A percentile compares a stretch with the other conserved stretches of the same genome.
These are phyloP conservation scores for Brachionus manjavacas DNA, from an alignment of 1,140 invertebrate genomes.

Conservation along the genomic window DNA sequence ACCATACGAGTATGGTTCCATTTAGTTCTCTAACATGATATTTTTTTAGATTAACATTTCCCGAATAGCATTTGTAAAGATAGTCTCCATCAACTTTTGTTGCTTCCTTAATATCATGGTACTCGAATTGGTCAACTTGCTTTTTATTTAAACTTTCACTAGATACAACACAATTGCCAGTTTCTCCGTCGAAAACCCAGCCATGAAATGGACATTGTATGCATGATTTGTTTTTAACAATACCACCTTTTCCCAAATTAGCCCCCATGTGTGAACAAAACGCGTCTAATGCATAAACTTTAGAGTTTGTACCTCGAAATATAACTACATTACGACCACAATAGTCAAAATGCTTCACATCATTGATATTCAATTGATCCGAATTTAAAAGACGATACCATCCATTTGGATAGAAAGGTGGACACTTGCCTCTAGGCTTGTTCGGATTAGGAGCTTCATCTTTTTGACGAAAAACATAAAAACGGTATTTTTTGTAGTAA, in stretches of 20 bases:
- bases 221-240: slow-evolving; percentile 65
- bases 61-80: slow-evolving; percentile 18
- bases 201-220: slow-evolving; percentile 77
- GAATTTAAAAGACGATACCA: slow-evolving; percentile 73
- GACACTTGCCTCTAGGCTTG: slow-evolving; percentile 27
- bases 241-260: slow-evolving; percentile 69
- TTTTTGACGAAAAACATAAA: slow-evolving; percentile 33
- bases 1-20: slow-evolving; percentile 23
- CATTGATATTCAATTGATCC: slow-evolving; percentile 60
- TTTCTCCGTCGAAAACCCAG: slow-evolving; percentile 68
- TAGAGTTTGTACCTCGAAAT: slow-evolving; percentile 61
- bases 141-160: slow-evolving; percentile 51
- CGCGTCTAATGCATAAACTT: slow-evolving; percentile 67
- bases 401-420: slow-evolving; percentile 74
- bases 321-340: slow-evolving; percentile 69
- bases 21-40: slow-evolving; percentile 7
- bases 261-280: slow-evolving; percentile 79
- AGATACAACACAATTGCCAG: slow-evolving; percentile 62
- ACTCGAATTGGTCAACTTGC: slow-evolving; percentile 11
- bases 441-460: neutral
- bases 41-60: slow-evolving; percentile 34
- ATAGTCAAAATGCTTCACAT: slow-evolving; percentile 61
- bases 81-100: slow-evolving; percentile 7
- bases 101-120: slow-evolving; percentile 25
- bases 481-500: slow-evolving; percentile 19